Conservation (phyloP, 2,113 vertebrate genomes). For the Meriones unguiculatus region DNA sequence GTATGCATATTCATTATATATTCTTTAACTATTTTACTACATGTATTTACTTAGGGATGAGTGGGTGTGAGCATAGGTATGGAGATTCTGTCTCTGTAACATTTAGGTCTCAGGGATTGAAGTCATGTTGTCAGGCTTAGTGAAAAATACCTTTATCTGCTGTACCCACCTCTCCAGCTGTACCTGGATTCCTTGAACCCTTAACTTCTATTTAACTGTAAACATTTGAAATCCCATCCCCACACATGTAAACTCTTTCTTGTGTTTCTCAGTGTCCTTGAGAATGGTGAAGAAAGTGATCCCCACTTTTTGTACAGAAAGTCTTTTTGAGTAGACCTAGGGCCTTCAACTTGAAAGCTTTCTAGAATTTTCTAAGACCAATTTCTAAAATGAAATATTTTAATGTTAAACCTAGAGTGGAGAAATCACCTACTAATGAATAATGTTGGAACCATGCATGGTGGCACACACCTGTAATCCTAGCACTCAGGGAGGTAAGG, state of each 20-base stretch:
- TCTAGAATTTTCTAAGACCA: neutral
- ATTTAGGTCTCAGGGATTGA: neutral
- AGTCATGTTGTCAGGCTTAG: neutral
- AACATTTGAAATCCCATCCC: neutral
- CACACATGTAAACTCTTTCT: neutral
- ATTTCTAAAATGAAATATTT: slow-evolving; percentile 5
- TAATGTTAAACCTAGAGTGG: neutral
- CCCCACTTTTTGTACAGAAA: neutral
- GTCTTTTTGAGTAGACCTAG: neutral
- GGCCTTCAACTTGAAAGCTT: neutral
- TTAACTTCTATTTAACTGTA: neutral
- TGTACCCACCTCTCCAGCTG: neutral
- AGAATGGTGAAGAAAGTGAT: neutral
- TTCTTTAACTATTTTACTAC: neutral
- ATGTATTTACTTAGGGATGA: neutral
- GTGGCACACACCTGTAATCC: too few relatives aligned
- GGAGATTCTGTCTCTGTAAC: neutral
- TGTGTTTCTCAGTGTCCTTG: neutral
- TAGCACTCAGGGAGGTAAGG: too few relatives aligned
- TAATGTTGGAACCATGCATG: neutral
- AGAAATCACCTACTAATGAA: neutral
- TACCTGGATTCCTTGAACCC: neutral
- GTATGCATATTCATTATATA: neutral
- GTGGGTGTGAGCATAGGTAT: neutral
- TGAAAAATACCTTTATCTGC: neutral